Percentiles rank a stretch among this genome's conserved stretches.
Evolutionary conservation across 2,113 vertebrate species (phyloP).

Genomic region (Sorex araneus): DNA sequence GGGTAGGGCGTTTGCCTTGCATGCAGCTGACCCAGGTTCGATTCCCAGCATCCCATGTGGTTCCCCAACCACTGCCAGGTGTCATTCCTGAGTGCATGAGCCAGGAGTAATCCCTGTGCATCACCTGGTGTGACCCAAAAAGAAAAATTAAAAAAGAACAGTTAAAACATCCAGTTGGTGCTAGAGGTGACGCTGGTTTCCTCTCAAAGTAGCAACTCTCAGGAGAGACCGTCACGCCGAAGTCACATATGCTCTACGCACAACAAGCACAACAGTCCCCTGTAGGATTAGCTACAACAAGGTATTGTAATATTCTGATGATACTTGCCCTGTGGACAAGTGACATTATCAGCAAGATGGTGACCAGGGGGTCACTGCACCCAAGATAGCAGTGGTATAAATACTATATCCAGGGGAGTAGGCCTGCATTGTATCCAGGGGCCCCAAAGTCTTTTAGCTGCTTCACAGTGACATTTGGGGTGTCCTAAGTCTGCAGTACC

Average conservation of each 20-base stretch:
- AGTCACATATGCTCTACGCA: neutral
- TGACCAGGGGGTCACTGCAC: neutral
- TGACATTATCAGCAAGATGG: neutral
- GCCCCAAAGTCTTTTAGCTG: neutral
- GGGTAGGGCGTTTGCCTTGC: too few species aligned
- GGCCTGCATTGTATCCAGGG: fast-evolving
- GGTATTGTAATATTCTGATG: neutral
- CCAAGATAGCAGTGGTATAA: neutral
- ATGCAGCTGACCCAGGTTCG: too few species aligned
- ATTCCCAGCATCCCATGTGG: too few species aligned
- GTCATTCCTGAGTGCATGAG: too few species aligned
- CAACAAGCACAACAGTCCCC: neutral
- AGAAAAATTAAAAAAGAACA: too few species aligned
- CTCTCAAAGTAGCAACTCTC: neutral
- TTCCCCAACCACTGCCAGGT: too few species aligned
- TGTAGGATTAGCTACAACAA: neutral
- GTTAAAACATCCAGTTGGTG: neutral
- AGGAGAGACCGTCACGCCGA: neutral
- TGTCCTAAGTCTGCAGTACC: neutral
- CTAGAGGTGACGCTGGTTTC: neutral
- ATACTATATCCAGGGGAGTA: fast-evolving
- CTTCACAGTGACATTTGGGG: fast-evolving
- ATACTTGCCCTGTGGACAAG: fast-evolving
- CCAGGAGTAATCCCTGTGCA: too few species aligned
- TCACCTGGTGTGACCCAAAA: too few species aligned